phyloP scores from a whole-genome alignment of 2,797 vertebrate species.

The Cyclopterus lumpus region DNA sequence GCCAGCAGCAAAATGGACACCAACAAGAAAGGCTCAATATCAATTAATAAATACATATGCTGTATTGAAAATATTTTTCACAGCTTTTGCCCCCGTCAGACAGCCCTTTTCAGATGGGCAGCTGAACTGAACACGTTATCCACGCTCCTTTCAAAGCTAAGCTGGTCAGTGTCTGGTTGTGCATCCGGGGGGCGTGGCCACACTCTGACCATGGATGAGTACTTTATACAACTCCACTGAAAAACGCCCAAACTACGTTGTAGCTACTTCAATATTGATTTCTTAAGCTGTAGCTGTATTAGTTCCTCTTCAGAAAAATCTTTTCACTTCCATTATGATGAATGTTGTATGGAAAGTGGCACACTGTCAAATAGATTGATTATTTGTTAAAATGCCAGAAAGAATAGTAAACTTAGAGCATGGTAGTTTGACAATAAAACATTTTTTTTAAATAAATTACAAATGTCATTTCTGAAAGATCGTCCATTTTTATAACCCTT shows the following conservation, averaged over 20 bases:
- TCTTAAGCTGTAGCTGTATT: constrained; percentile 19
- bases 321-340: constrained; percentile 32
- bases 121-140: too few species aligned
- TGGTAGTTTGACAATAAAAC: constrained; percentile 19
- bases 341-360: constrained; percentile 39
- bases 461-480: constrained; percentile 34
- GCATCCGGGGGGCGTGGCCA: neutral
- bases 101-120: too few species aligned
- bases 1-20: too few species aligned
- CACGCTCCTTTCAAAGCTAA: neutral
- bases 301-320: constrained; percentile 12
- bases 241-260: neutral
- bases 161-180: too few species aligned
- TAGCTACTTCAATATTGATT: constrained; percentile 9
- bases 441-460: constrained; percentile 39
- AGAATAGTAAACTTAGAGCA: constrained; percentile 28
- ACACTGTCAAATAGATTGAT: constrained; percentile 51
- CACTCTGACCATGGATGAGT: neutral
- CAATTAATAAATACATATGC: too few species aligned
- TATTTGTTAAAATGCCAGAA: constrained; percentile 52
- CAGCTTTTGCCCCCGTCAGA: too few species aligned
- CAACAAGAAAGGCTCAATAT: too few species aligned
- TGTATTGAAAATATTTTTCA: too few species aligned
- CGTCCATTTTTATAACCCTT: neutral
- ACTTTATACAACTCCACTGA: too few species aligned